Base-by-base conservation (phyloP, 1,140 invertebrate species). In the Gerris buenoi region DNA sequence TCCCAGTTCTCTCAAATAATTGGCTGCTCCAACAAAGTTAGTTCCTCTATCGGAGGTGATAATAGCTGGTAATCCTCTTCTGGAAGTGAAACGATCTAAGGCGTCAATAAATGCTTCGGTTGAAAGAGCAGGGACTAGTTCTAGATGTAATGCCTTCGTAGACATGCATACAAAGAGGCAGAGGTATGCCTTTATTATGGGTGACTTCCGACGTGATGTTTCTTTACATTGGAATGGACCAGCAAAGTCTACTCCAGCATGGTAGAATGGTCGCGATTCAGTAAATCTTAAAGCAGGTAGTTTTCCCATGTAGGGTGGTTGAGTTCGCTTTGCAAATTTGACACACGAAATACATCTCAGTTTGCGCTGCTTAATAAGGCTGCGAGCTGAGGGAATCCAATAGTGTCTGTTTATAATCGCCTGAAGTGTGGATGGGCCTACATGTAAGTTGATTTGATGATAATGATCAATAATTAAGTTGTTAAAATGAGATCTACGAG, bases 121-220 rank as follows among this genome's bases (percentile, higher is more conserved):
- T 1, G 75, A 70, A 2, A 80, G 61, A 68, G 76, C 71, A 0
- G 72, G 71, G 0, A 79, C 77, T 0, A 78, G 25, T 68, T 81
- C 79, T 15, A 82, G 67, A 67, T 80, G 79, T 25, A 79, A 65
- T 1, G 77, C 79, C 58, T 73, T 74, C 0, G 76, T 77, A 1
- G 70, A 58, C 22, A 79, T 74, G 64, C 78, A 81, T 3, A 79
- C 73, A 65, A 80, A 81, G 2, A 81, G 1, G 23, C 70, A 73
- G 10, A 79, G 63, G 67, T 79, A 81, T 1, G 70, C 72, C 66
- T 81, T 81, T 2, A 71, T 23, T 18, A 61, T 65, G 5, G 70
- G 70, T 22, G 66, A 65, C 25, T 71, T 71, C 23, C 73, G 68
- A 15, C 70, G 64, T 23, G 68, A 69, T 25, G 66, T 64, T 5